Evolutionary conservation across 23 tunicate genomes (phyloP).

Genomic region (Trididemnum nubilum): DNA sequence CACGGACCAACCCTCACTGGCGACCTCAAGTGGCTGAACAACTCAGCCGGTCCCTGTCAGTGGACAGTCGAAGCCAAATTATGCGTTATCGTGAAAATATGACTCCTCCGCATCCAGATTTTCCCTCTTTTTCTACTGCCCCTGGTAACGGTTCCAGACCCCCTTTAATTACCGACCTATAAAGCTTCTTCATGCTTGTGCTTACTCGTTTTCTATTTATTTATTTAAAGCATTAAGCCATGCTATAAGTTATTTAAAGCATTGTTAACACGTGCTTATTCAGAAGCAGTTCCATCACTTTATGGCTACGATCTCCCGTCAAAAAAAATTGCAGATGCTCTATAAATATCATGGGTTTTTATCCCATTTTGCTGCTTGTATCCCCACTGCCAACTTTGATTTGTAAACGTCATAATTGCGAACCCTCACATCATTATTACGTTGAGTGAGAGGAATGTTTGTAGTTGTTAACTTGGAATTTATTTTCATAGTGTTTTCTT

Average conservation of each 20-base stretch:
- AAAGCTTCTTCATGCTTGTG: not conserved
- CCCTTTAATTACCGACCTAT: constrained; percentile 21
- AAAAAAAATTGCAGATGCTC: too few species aligned
- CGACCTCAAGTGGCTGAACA: constrained; percentile 48
- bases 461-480: too few species aligned
- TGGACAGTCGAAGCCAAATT: constrained; percentile 20
- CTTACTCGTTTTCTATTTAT: not conserved
- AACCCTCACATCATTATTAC: too few species aligned
- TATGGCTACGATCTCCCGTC: too few species aligned
- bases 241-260: not conserved
- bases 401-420: too few species aligned
- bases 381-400: too few species aligned
- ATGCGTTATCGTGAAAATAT: not conserved
- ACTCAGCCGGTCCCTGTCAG: constrained; percentile 47
- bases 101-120: not conserved
- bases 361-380: too few species aligned
- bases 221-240: not conserved
- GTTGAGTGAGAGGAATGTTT: too few species aligned
- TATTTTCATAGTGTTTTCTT: too few species aligned
- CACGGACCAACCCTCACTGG: constrained; percentile 60
- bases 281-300: too few species aligned
- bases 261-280: too few species aligned
- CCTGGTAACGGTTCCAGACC: constrained; percentile 2
- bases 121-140: not conserved
- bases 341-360: too few species aligned